Conservation (phyloP, 2,113 vertebrate genomes). For the Elaphurus davidianus region DNA sequence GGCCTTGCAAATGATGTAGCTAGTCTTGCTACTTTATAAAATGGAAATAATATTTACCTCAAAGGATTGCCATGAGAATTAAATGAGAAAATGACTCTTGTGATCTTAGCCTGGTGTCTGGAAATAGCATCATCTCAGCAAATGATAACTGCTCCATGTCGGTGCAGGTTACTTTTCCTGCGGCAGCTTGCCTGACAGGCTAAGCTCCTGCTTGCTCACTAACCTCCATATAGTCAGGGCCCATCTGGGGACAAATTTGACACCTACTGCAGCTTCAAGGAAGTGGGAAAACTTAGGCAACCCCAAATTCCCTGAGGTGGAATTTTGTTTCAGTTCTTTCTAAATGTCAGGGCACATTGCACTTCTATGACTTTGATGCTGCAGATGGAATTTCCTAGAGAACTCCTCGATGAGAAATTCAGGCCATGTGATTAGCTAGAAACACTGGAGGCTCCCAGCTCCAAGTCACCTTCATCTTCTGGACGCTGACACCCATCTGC, state of each 20-base stretch:
- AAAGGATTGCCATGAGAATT: background rate
- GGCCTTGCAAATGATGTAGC: background rate
- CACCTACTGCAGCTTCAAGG: background rate
- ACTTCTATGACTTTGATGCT: background rate
- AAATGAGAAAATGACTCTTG: background rate
- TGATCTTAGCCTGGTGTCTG: background rate
- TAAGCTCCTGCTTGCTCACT: background rate
- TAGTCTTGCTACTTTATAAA: background rate
- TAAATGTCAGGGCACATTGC: background rate
- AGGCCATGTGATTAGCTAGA: background rate
- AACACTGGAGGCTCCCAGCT: background rate
- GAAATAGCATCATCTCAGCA: background rate
- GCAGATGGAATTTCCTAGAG: background rate
- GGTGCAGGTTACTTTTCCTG: background rate
- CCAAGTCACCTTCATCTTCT: background rate
- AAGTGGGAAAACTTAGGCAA: background rate
- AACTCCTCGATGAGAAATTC: background rate
- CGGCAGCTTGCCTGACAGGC: background rate
- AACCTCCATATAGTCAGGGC: background rate
- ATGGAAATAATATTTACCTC: background rate
- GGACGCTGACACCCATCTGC: background rate
- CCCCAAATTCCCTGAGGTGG: background rate
- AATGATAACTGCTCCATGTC: background rate
- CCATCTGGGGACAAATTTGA: background rate
- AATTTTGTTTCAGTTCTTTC: background rate